These are phyloP conservation scores for Drosophila bunnanda DNA, from an alignment of 2,888 invertebrate genomes.

Conservation along the genomic window DNA sequence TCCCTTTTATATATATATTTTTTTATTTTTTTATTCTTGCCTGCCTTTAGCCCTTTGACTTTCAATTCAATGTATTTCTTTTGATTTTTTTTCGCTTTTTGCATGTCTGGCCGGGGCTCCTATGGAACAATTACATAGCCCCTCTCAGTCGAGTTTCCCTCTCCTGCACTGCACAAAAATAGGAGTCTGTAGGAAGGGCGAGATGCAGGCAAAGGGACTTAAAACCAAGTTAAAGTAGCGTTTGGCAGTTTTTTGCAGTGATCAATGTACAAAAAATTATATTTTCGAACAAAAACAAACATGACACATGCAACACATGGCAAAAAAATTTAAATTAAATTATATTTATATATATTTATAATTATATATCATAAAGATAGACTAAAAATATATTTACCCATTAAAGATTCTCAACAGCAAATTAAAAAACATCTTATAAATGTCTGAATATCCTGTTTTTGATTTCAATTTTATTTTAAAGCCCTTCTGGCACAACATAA, in stretches of 20 bases:
- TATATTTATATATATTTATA: no score
- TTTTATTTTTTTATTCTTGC: slow-evolving; percentile 3
- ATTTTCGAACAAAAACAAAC: no score
- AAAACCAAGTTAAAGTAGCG: slow-evolving; percentile 49
- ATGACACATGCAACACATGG: no score
- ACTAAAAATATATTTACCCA: no score
- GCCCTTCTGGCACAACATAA: no score
- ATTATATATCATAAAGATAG: no score
- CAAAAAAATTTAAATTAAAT: no score
- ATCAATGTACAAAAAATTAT: slow-evolving; percentile 54
- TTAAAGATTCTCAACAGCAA: no score
- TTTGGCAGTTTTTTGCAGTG: slow-evolving; percentile 73
- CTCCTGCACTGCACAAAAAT: slow-evolving; percentile 44
- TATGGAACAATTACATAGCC: slow-evolving; percentile 15
- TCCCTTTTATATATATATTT: not conserved
- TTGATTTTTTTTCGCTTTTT: slow-evolving; percentile 52
- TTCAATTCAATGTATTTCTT: slow-evolving; percentile 40
- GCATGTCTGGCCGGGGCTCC: slow-evolving; percentile 62
- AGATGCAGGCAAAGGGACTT: slow-evolving; percentile 23
- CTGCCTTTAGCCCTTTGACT: slow-evolving; percentile 45
- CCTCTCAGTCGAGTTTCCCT: no score
- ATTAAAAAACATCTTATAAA: no score
- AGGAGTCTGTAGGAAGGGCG: slow-evolving; percentile 57
- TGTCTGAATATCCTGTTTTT: no score
- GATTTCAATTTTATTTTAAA: no score